These are phyloP conservation scores for Habroteleia sp. DNA, from an alignment of 2,888 invertebrate species.

Conservation along the genomic window DNA sequence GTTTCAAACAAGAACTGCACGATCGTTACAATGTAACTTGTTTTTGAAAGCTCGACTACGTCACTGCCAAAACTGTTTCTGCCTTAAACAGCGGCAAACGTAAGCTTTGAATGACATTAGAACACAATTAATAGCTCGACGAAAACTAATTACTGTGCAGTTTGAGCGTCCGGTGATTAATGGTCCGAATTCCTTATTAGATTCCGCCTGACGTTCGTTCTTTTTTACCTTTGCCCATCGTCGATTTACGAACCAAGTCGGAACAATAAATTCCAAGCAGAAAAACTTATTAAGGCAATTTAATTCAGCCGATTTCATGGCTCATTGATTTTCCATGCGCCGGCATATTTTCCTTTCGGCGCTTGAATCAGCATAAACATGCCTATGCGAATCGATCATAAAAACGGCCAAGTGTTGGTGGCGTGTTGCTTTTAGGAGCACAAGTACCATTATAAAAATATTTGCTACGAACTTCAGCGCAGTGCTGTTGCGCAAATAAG, in stretches of 20 bases:
- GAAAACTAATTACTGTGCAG: conserved; percentile 57
- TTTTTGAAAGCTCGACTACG: too few species aligned
- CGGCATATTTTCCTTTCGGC: conserved; percentile 25
- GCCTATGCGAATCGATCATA: conserved; percentile 7
- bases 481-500: background rate
- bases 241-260: conserved; percentile 42
- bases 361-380: conserved; percentile 26
- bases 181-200: conserved; percentile 53
- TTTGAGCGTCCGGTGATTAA: conserved; percentile 51
- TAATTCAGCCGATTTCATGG: conserved; percentile 41
- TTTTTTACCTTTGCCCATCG: background rate
- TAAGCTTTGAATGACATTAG: conserved; percentile 42
- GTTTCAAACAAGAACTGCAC: too few species aligned
- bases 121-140: conserved; percentile 44
- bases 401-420: conserved; percentile 2
- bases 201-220: conserved; percentile 29
- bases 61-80: conserved; percentile 6
- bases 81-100: conserved; percentile 15
- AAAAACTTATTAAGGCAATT: conserved; percentile 57
- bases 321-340: conserved; percentile 52
- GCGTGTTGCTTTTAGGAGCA: background rate
- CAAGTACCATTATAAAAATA: conserved; percentile 11
- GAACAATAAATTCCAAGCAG: conserved; percentile 36
- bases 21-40: too few species aligned
- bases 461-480: background rate